Base-by-base conservation (phyloP, 1,140 invertebrate genomes). In the Scaptomyza hsui region DNA sequence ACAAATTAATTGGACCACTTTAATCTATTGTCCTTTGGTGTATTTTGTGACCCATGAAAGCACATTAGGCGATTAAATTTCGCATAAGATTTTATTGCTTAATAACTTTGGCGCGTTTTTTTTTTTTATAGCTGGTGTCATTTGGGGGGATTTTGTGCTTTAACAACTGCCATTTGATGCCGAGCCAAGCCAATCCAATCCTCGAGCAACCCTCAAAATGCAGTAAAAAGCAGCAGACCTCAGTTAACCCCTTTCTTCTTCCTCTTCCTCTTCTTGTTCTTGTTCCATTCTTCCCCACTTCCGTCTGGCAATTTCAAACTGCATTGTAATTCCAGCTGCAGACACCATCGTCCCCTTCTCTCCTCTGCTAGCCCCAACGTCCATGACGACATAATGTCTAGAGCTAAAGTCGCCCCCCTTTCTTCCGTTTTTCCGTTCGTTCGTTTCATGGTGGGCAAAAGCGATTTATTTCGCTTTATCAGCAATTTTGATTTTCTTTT, bases 391-490 rank as follows among this genome's bases (percentile, higher is more conserved):
- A 57, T 70, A 61, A 72, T 76, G 80, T 83, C 80, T 83, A 62
- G 61, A 24, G 51, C 37, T 49, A 57, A 42, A 37, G 29, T 35
- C 12, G 26, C 12, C 29, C 29, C 35, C 52, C 49, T 42, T 52
- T 45, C 47, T 57, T 32, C 56, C 42, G 63, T 72, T 76, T 60
- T 51, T 21, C 19, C 19, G 19, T 21, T 29, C 7, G 9, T 29
- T 29, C 26, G 19, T 21, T 21, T 29, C 26, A 29, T 9, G 5
- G 2, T 37, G 32, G 12, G 12, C 32, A 75, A 80, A 86, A 77
- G 47, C 76, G 77, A 85, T 85, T 86, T 86, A 85, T 77, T 85
- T 77, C 48, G 73, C 73, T 86, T 81, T 77, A 86, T 85, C 81
- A 86, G 81, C 77, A 74, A 68, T 86, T 77, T 77, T 70, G 72